These are phyloP conservation scores for Megaleporinus macrocephalus DNA, from an alignment of 2,113 vertebrate species.

Conservation along the genomic window DNA sequence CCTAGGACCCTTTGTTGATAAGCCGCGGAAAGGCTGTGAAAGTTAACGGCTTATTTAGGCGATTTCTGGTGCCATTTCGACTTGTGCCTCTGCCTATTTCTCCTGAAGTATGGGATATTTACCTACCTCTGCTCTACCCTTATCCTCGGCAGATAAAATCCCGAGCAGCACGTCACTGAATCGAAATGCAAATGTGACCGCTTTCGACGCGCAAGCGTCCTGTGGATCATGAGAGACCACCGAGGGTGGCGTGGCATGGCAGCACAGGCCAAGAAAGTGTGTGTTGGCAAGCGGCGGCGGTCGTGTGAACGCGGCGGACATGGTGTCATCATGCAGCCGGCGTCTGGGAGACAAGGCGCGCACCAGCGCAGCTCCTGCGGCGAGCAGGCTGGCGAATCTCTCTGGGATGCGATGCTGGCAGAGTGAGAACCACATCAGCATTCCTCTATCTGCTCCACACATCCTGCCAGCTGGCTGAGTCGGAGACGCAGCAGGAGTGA, in stretches of 20 bases:
- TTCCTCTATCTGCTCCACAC: conserved; percentile 45
- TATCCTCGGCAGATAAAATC: conserved; percentile 42
- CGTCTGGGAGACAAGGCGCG: conserved; percentile 52
- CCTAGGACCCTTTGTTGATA: conserved; percentile 63
- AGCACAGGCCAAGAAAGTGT: conserved; percentile 69
- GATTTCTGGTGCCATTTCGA: conserved; percentile 40
- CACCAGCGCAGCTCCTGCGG: conserved; percentile 33
- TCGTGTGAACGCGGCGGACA: neutral
- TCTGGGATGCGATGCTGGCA: conserved; percentile 33
- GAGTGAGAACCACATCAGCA: conserved; percentile 52
- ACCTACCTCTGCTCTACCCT: conserved; percentile 5
- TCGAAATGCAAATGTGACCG: conserved; percentile 40
- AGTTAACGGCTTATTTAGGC: conserved; percentile 50
- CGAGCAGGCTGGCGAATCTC: conserved; percentile 39
- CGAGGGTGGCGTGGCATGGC: conserved; percentile 65
- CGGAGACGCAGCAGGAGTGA: conserved; percentile 37
- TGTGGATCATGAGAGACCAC: conserved; percentile 63
- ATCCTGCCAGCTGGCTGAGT: conserved; percentile 45
- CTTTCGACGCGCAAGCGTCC: conserved; percentile 42
- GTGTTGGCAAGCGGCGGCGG: conserved; percentile 62
- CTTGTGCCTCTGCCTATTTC: neutral
- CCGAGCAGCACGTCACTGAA: conserved; percentile 46
- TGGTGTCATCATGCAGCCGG: conserved; percentile 37
- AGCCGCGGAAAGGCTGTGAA: conserved; percentile 50
- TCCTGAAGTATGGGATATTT: conserved; percentile 14